Base-by-base conservation (phyloP, 2,113 vertebrate genomes). In the Semicossyphus pulcher region DNA sequence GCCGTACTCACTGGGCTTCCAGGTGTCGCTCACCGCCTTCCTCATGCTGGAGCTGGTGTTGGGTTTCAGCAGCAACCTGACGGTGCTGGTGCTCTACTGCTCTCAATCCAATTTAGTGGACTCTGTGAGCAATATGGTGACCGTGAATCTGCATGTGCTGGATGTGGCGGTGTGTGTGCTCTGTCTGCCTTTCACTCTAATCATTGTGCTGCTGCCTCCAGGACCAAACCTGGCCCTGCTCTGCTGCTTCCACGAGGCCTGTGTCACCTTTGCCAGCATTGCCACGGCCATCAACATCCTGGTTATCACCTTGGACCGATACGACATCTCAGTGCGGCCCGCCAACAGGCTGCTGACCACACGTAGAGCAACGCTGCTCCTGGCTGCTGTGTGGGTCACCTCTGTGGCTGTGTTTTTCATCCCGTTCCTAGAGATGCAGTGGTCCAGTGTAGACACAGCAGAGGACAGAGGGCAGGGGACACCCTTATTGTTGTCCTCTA, bases 171-270 rank as follows among this genome's bases (percentile, higher is more conserved):
- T 95, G 61, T 95, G 93, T n/a, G 86, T 92, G 47, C 87, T 95
- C 31, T 95, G 94, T 60, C 88, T 93, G 32, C 94, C 94, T 0
- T 85, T 95, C 67, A 95, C 93, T 16, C 82, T 93, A 53, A 87
- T 88, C 48, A 84, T 95, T 0, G 87, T 96, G 28, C 85, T 95
- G 23, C 86, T 94, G 54, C 93, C 94, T 0, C 92, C 91, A 0
- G 94, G 92, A 29, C 92, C 89, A 2, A 89, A 93, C 54, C 78
- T 92, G 58, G 91, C 93, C 7, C 84, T 94, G 63, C 78, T 95
- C 20, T 95, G 94, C 88, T 93, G 93, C 89, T 91, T 94, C 76
- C 95, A 95, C 1, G 94, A 95, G 90, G 94, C 95, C 41, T 94
- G 94, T 4, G 90, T 94, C 76, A 94, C 93, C 29, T 94, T 95